A percentile compares a stretch with the other conserved stretches of the same genome.
Conservation (phyloP, 2,888 invertebrate species). For the Drosophila borealis region DNA sequence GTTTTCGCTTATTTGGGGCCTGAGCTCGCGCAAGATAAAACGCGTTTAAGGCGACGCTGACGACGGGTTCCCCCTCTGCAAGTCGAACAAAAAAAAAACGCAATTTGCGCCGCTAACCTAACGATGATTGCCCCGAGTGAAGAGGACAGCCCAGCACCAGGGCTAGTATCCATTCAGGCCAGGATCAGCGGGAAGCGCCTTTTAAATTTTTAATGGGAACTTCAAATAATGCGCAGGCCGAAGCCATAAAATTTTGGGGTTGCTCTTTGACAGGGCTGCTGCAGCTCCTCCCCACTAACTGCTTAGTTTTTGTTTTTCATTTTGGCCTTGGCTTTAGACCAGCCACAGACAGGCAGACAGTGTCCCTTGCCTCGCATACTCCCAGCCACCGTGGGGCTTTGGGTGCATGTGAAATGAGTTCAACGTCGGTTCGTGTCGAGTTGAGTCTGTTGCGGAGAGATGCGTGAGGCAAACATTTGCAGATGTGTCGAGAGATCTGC, state of each 20-base stretch:
- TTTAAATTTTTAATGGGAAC: constrained; percentile 81
- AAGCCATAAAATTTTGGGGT: constrained; percentile 46
- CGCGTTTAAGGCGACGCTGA: constrained; percentile 53
- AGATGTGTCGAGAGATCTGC: constrained; percentile 61
- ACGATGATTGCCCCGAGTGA: constrained; percentile 73
- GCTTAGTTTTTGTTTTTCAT: constrained; percentile 36
- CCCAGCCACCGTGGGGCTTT: constrained; percentile 17
- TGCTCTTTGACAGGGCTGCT: constrained; percentile 45
- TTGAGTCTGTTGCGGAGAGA: constrained; percentile 8
- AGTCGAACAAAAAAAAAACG: constrained; percentile 49
- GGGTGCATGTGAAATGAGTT: constrained; percentile 58
- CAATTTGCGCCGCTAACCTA: constrained; percentile 77
- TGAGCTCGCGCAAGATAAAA: constrained; percentile 52
- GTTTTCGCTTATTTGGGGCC: constrained; percentile 39
- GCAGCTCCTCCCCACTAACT: constrained; percentile 17
- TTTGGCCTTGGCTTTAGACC: constrained; percentile 21
- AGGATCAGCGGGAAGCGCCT: constrained; percentile 59
- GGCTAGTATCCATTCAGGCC: constrained; percentile 7
- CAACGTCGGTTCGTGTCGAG: constrained; percentile 29
- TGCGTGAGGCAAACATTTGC: constrained; percentile 60
- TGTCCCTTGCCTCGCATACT: not conserved
- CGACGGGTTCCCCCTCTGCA: constrained; percentile 17
- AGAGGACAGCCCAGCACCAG: constrained; percentile 11
- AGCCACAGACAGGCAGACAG: constrained; percentile 17
- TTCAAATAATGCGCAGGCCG: constrained; percentile 71